phyloP scores from a whole-genome alignment of 2,797 vertebrate genomes.

The Parotocinclus haroldoi region DNA sequence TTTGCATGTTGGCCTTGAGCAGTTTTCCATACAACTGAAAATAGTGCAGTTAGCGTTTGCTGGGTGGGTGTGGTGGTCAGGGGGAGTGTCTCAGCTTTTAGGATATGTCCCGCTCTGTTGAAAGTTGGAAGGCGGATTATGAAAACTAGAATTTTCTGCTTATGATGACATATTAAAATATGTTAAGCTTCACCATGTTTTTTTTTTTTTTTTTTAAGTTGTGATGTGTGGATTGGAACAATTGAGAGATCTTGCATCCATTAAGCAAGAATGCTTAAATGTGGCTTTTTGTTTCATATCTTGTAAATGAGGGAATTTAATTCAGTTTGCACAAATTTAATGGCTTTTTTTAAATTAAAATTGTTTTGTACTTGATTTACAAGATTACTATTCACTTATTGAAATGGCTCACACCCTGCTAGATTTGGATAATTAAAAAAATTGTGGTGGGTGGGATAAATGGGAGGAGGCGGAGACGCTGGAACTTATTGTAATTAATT shows the following conservation, averaged over 20 bases:
- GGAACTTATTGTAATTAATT: neutral
- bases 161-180: neutral
- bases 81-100: constrained; percentile 31
- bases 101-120: constrained; percentile 17
- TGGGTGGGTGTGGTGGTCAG: constrained; percentile 1
- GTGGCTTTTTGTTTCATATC: too few species aligned
- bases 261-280: too few species aligned
- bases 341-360: too few species aligned
- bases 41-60: neutral
- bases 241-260: too few species aligned
- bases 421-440: neutral
- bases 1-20: neutral
- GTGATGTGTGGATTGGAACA: too few species aligned
- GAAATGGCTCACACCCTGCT: neutral
- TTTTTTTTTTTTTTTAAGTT: too few species aligned
- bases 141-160: neutral
- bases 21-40: neutral
- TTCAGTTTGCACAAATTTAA: too few species aligned
- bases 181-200: neutral
- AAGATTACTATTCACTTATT: neutral
- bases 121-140: neutral
- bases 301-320: too few species aligned
- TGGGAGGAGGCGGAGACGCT: neutral
- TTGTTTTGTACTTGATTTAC: neutral
- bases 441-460: neutral